Evolutionary conservation across 2,888 invertebrate genomes (phyloP), one percentile per base, ranked within the genome.

Genomic region (Ormia ochracea): DNA sequence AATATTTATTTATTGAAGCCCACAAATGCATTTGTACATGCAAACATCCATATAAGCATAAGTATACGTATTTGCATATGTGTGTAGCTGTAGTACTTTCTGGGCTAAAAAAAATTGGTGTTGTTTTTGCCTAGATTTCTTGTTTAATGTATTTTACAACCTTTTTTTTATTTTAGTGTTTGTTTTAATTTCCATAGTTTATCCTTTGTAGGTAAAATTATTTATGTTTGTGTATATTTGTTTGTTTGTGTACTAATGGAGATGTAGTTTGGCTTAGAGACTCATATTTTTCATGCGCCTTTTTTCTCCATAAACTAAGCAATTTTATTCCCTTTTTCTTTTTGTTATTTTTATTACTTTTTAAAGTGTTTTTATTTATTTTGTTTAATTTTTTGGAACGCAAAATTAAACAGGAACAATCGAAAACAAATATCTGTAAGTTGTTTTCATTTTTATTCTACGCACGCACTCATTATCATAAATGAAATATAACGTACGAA

Each of bases 381-480:
- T 43, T 23, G 23, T 45, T 52, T 68, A 14, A 63, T 61, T 3
- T 54, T 74, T 63, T 56, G 59, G n/a, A 45, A 68, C 38, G 68
- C 50, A 52, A 68, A 75, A 75, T 75, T 68, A 54, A 69, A 59
- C 74, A 70, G 45, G 28, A 68, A 68, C 48, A 70, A 54, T 5
- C 14, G 19, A 23, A 50, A 33, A 33, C n/a, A 72, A 66, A 66
- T 66, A 14, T 61, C 50, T 52, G 17, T 21, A 5, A 28, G 28
- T 28, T 41, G n/a, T n/a, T 69, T 28, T 31, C 43, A 4, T 45
- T 69, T 17, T 21, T 28, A 70, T 52, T 45, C 45, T 50, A 78
- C n/a, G 48, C 33, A 78, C 23, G 48, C 58, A 65, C 65, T 45
- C 23, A 59, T 45, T 41, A 66, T 33, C 43, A 36, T 74, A 65